Percentiles rank a stretch among this genome's conserved stretches.
Conservation (phyloP, 2,888 invertebrate species). For the Onchidella celtica region DNA sequence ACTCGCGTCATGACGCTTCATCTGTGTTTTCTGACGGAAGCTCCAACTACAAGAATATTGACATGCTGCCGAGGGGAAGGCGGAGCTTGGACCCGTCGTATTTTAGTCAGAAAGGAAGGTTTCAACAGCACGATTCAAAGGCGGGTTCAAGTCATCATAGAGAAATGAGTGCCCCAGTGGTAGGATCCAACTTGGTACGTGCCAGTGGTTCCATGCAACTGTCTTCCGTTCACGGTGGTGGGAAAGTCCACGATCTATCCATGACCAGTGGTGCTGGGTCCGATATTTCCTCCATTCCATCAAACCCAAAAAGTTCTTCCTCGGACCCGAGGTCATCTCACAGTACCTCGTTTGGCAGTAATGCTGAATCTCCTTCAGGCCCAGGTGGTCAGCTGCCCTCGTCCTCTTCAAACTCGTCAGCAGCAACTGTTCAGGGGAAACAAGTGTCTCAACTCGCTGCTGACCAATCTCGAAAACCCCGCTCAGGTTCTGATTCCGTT, state of each 20-base stretch:
- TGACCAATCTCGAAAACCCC: not conserved
- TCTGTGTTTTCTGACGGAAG: conserved; percentile 49
- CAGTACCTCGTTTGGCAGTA: conserved; percentile 52
- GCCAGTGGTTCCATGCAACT: not conserved
- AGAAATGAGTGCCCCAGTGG: conserved; percentile 41
- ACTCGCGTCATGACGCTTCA: conserved; percentile 57
- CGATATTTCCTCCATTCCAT: conserved; percentile 56
- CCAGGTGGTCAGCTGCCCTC: not conserved
- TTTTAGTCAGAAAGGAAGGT: conserved; percentile 28
- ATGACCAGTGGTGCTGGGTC: not conserved
- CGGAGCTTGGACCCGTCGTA: conserved; percentile 65
- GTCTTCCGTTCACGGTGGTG: not conserved
- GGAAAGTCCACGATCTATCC: conserved; percentile 1
- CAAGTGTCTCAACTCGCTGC: conserved; percentile 28
- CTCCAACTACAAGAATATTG: conserved; percentile 33
- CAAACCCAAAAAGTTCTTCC: conserved; percentile 60
- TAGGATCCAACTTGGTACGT: not conserved
- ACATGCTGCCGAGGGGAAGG: conserved; percentile 51
- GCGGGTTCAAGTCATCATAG: conserved; percentile 33
- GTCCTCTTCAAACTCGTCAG: not conserved
- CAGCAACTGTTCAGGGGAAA: conserved; percentile 8
- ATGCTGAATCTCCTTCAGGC: conserved; percentile 36
- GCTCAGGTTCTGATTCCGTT: conserved; percentile 50
- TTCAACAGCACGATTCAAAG: conserved; percentile 32
- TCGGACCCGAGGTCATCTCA: conserved; percentile 64